These are phyloP conservation scores for Heliopora coerulea DNA, from an alignment of 92 coral and sea anemone genomes.

Conservation along the genomic window DNA sequence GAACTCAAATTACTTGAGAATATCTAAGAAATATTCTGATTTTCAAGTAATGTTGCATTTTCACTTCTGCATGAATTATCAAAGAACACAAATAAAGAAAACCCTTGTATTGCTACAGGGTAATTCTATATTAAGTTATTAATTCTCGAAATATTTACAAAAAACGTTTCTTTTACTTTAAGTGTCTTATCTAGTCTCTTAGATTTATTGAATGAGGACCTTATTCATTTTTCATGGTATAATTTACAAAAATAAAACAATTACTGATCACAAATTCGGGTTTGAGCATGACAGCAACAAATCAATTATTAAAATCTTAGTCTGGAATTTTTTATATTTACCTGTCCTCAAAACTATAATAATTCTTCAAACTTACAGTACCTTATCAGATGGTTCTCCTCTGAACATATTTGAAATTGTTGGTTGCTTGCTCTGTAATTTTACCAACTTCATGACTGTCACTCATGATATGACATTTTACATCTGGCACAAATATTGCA, in stretches of 20 bases:
- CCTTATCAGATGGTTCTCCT: slow-evolving; percentile 20
- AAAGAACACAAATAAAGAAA: slow-evolving; percentile 9
- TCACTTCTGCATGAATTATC: slow-evolving; percentile 34
- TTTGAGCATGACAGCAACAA: background rate
- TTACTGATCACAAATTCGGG: background rate
- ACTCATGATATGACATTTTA: no score
- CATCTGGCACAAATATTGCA: no score
- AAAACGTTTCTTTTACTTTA: no score
- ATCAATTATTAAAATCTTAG: no score
- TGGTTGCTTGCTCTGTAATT: background rate
- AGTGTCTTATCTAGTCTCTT: no score
- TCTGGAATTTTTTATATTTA: no score
- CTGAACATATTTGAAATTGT: background rate
- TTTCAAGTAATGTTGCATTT: slow-evolving; percentile 37
- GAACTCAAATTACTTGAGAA: slow-evolving; percentile 29
- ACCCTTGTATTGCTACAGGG: background rate
- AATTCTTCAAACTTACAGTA: background rate
- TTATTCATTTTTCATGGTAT: no score
- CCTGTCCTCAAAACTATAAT: no score
- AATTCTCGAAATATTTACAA: background rate
- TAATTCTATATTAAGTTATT: background rate
- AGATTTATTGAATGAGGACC: no score
- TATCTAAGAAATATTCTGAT: slow-evolving; percentile 37
- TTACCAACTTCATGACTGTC: no score
- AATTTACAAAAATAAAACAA: background rate